Evolutionary conservation across 2,888 invertebrate genomes (phyloP), one percentile per base, ranked within the genome.

Genomic region (Gonocerus acuteangulatus): DNA sequence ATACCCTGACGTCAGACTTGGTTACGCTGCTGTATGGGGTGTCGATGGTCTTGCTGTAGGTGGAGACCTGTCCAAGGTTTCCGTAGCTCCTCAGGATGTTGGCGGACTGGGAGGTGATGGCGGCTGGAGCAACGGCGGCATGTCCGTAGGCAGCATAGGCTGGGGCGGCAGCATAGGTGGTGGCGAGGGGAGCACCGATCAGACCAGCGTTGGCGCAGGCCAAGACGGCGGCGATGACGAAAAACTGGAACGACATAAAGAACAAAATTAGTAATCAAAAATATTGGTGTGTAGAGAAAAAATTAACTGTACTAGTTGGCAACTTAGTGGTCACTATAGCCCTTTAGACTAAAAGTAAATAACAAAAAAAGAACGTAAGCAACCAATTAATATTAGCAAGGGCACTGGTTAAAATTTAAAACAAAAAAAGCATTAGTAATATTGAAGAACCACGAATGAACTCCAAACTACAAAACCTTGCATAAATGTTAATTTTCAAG

Each of bases 21-120:
- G 83, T 81, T 47, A 83, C 83, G 71, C 83, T 84, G 49, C 84
- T 84, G 77, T 80, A 85, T 4, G 86, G 85, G 1, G 86, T 85
- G 72, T 84, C 82, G 68, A 85, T 80, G 64, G 82, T 80, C 72
- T 85, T 86, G n/a, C 81, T 78, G 74, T 82, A 83, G 49, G 84
- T 83, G 13, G 85, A 84, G 71, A 83, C 77, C 65, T 74, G 73
- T 65, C 84, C 85, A 66, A 86, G 75, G 72, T 86, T 86, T 67
- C 83, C 86, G 62, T 78, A 82, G 47, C 80, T 78, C 65, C 83
- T 77, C 66, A 81, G 72, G 67, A 79, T 82, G 72, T 83, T 83
- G 62, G 80, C 78, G 34, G 79, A 78, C 70, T 81, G 80, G 7
- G 79, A 76, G 58, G 82, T 78, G 65, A 82, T 73, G 64, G 74